Percentiles rank a stretch among this genome's conserved stretches.
These are phyloP conservation scores for Columbina picui DNA, from an alignment of 2,113 vertebrate genomes.

Conservation along the genomic window DNA sequence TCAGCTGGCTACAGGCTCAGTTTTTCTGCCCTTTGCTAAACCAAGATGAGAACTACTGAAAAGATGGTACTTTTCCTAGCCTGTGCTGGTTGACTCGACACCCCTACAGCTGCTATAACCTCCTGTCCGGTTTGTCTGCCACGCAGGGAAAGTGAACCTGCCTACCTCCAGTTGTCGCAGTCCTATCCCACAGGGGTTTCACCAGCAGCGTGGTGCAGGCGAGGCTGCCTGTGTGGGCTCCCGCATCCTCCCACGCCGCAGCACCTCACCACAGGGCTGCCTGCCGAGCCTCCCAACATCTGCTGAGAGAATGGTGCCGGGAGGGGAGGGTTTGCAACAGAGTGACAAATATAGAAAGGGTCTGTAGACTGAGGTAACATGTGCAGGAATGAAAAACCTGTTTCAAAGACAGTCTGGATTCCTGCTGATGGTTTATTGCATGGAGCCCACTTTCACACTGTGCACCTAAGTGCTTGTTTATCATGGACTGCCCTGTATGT, in stretches of 20 bases:
- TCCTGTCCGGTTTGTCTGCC: fast-evolving
- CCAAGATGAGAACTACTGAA: neutral
- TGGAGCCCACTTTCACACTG: neutral
- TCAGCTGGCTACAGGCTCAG: neutral
- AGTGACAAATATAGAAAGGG: neutral
- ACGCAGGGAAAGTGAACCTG: neutral
- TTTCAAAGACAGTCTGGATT: neutral
- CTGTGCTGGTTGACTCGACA: fast-evolving
- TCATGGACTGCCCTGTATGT: neutral
- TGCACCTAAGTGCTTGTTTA: neutral
- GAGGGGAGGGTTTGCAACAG: neutral
- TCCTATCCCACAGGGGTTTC: neutral
- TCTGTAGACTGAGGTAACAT: neutral
- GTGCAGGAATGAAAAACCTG: neutral
- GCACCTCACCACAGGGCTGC: neutral
- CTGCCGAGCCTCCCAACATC: neutral
- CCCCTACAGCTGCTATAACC: neutral
- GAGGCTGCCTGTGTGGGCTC: neutral
- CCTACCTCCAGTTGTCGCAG: neutral
- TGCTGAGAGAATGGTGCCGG: fast-evolving
- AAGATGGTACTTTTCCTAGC: neutral
- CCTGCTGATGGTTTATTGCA: neutral
- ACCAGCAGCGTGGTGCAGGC: neutral
- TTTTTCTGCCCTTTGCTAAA: neutral
- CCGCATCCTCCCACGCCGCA: fast-evolving